Base-by-base conservation (phyloP, 1,140 invertebrate species). In the Zaprionus taronus region DNA sequence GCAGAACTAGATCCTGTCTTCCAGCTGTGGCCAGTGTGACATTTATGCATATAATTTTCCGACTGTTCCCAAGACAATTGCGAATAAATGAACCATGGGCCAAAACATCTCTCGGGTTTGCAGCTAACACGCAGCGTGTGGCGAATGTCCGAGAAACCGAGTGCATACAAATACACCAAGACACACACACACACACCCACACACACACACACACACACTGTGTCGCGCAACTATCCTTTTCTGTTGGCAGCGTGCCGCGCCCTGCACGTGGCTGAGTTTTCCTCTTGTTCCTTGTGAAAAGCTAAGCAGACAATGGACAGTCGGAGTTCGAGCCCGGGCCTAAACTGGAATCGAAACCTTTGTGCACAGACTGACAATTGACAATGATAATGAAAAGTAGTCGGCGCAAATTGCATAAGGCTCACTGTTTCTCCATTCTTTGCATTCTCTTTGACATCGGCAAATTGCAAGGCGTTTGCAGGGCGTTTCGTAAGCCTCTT, bases 401-500 rank as follows among this genome's bases (percentile, higher is more conserved):
- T 87, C 72, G 72, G 53, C 74, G 83, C 70, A 89, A 87, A 89
- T 87, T 87, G 79, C 84, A 89, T 87, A 87, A 87, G 83, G 81
- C 74, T 58, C 62, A 20, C 34, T 26, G 28, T 36, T 24, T 15
- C 24, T 31, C 20, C 62, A 70, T 77, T 79, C 66, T 71, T 62
- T 66, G 34, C 67, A 76, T 62, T 74, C 36, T 55, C 31, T 64
- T 57, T 47, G 9, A 38, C 15, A 28, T 49, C 55, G n/a, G 24
- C 53, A 63, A 71, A 71, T 57, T 47, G 60, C 38, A 51, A 57
- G 69, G 63, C 55, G 62, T 61, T 77, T 81, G 72, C 69, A 63
- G 80, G 83, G 84, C 83, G 83, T 89, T 83, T 76, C 41, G 77
- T 87, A 87, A 89, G 80, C 78, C 83, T 89, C 84, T 87, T 89